These are phyloP conservation scores for Mactromeris polynyma DNA, from an alignment of 2,888 invertebrate genomes.

Conservation along the genomic window DNA sequence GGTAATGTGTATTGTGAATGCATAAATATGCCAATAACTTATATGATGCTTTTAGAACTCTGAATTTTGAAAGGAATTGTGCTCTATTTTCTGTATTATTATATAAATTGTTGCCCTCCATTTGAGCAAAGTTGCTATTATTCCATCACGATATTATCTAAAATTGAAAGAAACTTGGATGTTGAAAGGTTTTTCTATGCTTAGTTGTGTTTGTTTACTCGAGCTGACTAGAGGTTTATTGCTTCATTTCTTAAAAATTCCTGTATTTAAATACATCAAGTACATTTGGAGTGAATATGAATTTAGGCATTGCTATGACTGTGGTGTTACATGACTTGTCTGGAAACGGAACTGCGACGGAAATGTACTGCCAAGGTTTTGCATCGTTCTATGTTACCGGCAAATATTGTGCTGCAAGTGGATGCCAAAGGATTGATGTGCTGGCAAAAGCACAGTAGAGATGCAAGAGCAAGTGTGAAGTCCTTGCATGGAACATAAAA, in stretches of 20 bases:
- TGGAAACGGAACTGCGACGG: background rate
- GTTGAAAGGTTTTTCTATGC: no score
- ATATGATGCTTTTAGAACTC: background rate
- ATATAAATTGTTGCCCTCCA: background rate
- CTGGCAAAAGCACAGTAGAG: background rate
- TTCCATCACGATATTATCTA: background rate
- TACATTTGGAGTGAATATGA: no score
- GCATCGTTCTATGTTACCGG: background rate
- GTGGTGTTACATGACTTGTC: no score
- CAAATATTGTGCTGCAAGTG: background rate
- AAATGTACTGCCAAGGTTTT: background rate
- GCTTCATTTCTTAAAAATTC: no score
- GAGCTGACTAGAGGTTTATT: no score
- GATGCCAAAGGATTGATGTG: background rate
- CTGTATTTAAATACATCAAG: no score
- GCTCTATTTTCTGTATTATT: background rate
- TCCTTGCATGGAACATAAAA: background rate
- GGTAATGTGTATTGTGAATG: background rate
- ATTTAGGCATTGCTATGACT: no score
- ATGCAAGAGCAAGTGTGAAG: background rate
- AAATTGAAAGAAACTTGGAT: no score
- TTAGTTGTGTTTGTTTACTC: no score
- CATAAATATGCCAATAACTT: background rate
- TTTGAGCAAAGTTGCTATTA: background rate
- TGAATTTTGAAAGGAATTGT: background rate